Percentiles rank a stretch among this genome's conserved stretches.
Conservation (phyloP, 2,113 vertebrate genomes). For the Rutilus rutilus region DNA sequence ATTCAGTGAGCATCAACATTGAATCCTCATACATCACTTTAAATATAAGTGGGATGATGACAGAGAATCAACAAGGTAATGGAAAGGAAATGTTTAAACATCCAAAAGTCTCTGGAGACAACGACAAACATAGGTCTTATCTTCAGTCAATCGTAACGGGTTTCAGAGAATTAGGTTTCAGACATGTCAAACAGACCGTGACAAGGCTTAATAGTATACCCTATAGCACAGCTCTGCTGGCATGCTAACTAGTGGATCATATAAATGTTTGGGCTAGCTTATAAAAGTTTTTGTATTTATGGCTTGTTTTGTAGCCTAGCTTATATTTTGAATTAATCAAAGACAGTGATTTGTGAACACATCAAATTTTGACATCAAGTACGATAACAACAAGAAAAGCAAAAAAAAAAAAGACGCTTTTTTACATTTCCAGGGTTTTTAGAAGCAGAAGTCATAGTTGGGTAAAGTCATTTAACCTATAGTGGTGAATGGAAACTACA, state of each 20-base stretch:
- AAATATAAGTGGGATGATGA: background rate
- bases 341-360: background rate
- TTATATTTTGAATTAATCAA: background rate
- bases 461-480: too few relatives aligned
- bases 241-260: background rate
- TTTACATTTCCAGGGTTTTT: background rate
- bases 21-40: background rate
- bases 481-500: too few relatives aligned
- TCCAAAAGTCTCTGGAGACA: background rate
- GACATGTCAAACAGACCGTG: background rate
- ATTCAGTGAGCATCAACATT: background rate
- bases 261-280: background rate
- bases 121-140: background rate
- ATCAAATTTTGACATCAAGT: background rate
- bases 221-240: background rate
- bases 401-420: background rate
- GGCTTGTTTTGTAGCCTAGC: background rate
- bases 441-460: too few relatives aligned
- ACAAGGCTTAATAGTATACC: background rate
- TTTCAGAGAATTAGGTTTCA: constrained; percentile 1
- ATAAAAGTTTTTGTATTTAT: background rate
- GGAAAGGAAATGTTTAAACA: constrained; percentile 2
- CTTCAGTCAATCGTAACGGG: background rate
- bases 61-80: constrained; percentile 8
- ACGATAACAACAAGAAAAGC: background rate